phyloP scores from a whole-genome alignment of 2,888 invertebrate species.

The Hydropsyche betteni region DNA sequence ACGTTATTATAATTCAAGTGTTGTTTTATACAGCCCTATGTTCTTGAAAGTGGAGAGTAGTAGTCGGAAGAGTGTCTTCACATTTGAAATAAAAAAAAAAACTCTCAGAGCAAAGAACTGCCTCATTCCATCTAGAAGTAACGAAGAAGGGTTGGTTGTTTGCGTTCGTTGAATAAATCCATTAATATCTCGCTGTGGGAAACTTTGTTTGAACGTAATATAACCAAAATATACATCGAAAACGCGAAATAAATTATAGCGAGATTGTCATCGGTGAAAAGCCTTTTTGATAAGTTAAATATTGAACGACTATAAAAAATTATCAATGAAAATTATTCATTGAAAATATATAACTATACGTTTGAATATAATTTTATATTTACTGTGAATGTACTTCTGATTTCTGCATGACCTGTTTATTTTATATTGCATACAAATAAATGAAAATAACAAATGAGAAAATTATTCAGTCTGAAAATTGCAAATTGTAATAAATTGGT shows the following conservation, averaged over 20 bases:
- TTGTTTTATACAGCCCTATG: no score
- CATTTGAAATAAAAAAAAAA: neutral
- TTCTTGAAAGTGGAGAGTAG: neutral
- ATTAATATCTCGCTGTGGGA: slow-evolving; percentile 13
- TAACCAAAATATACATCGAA: slow-evolving; percentile 4
- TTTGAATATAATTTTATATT: no score
- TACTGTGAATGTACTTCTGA: no score
- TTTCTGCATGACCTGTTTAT: no score
- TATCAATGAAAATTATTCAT: no score
- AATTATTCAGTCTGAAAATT: no score
- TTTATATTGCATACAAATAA: no score
- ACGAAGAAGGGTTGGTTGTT: slow-evolving; percentile 10
- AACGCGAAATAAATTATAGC: neutral
- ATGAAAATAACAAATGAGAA: no score
- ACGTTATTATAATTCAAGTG: no score
- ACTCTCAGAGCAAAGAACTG: neutral
- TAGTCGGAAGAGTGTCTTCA: neutral
- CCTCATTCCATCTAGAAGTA: neutral
- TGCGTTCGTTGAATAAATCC: slow-evolving; percentile 7
- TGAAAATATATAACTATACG: no score
- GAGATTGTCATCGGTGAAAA: neutral
- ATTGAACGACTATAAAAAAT: neutral
- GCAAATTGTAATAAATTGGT: no score
- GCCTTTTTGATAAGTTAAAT: neutral
- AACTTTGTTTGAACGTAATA: no score